These are phyloP conservation scores for Meda fulgida DNA, from an alignment of 2,797 vertebrate genomes.

Conservation along the genomic window DNA sequence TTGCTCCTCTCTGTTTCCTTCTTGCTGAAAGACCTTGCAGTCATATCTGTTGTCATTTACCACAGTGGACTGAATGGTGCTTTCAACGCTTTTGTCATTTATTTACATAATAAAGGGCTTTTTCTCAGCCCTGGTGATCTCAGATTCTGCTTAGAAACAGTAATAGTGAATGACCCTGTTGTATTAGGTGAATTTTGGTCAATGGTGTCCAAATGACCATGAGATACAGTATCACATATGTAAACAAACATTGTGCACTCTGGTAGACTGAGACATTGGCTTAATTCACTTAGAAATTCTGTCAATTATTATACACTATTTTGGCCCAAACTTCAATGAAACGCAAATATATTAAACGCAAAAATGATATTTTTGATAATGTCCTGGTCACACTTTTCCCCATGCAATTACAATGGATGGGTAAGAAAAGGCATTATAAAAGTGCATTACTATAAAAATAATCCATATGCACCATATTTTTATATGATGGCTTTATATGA, in stretches of 20 bases:
- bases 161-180: neutral
- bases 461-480: neutral
- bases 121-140: neutral
- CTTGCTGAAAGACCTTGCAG: constrained; percentile 57
- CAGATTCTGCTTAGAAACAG: neutral
- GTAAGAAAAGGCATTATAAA: neutral
- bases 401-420: neutral
- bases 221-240: neutral
- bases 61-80: constrained; percentile 41
- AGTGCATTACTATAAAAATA: neutral
- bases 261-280: neutral
- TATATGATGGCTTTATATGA: neutral
- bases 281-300: neutral
- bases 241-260: neutral
- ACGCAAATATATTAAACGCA: neutral
- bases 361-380: neutral
- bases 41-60: constrained; percentile 30
- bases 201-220: neutral
- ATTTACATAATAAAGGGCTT: neutral
- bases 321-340: neutral
- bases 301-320: neutral
- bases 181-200: constrained; percentile 22
- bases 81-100: neutral
- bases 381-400: neutral
- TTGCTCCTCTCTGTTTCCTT: constrained; percentile 67